Conservation (phyloP, 2,797 vertebrate species). For the Lagocephalus sceleratus region DNA sequence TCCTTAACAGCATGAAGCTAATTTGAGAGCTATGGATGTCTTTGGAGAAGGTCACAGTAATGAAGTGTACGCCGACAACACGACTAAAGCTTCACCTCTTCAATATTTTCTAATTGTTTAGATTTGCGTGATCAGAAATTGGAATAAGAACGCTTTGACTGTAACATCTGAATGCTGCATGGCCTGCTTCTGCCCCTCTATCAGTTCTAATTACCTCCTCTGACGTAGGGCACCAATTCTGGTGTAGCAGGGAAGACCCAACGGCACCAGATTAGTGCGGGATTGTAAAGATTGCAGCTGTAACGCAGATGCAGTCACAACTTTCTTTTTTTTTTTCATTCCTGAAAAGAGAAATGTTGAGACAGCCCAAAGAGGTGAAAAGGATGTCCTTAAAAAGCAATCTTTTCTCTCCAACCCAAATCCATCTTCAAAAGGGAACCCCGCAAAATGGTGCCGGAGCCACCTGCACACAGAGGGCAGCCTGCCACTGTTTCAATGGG, state of each 20-base stretch:
- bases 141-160: slow-evolving; percentile 40
- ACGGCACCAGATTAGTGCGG: too few relatives aligned
- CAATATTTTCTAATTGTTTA: slow-evolving; percentile 73
- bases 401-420: slow-evolving; percentile 42
- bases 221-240: slow-evolving; percentile 26
- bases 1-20: slow-evolving; percentile 76
- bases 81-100: slow-evolving; percentile 63
- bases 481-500: slow-evolving; percentile 72
- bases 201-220: slow-evolving; percentile 52
- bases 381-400: slow-evolving; percentile 42
- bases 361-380: too few relatives aligned
- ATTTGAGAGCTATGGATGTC: slow-evolving; percentile 75
- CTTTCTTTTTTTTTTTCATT: too few relatives aligned
- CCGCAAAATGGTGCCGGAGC: slow-evolving; percentile 56
- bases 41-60: slow-evolving; percentile 78
- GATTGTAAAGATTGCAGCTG: too few relatives aligned
- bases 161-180: slow-evolving; percentile 34
- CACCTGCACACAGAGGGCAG: slow-evolving; percentile 75
- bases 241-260: too few relatives aligned
- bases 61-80: slow-evolving; percentile 69
- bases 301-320: slow-evolving; percentile 27
- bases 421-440: slow-evolving; percentile 60
- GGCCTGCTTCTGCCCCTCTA: slow-evolving; percentile 3
- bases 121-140: slow-evolving; percentile 63
- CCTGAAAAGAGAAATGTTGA: too few relatives aligned